These are phyloP conservation scores for Protobothrops mucrosquamatus DNA, from an alignment of 2,113 vertebrate species.

Conservation along the genomic window DNA sequence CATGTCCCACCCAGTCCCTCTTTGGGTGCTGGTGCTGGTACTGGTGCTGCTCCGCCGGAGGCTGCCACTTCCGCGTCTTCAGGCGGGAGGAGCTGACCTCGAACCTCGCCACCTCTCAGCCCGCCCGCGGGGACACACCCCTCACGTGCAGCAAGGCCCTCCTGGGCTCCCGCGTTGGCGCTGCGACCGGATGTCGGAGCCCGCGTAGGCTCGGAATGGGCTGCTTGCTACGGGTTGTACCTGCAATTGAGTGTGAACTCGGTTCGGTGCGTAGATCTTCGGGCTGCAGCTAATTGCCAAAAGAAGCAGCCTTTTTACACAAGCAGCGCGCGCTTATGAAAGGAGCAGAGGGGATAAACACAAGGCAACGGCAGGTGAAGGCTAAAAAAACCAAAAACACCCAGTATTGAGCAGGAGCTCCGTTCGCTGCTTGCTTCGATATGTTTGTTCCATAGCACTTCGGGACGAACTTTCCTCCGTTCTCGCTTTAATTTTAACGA, in stretches of 20 bases:
- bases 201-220: not conserved
- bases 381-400: not conserved
- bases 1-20: slow-evolving; percentile 61
- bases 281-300: not conserved
- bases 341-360: not conserved
- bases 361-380: not conserved
- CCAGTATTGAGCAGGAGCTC: not conserved
- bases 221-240: not conserved
- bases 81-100: not conserved
- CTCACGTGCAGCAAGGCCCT: not conserved
- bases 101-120: not conserved
- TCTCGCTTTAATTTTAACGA: not conserved
- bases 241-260: not conserved
- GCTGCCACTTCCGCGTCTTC: not conserved
- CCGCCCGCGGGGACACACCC: not conserved
- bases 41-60: not conserved
- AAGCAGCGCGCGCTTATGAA: not conserved
- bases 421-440: not conserved
- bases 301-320: not conserved
- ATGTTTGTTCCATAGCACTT: not conserved
- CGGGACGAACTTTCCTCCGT: not conserved
- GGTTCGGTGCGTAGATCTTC: not conserved
- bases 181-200: not conserved
- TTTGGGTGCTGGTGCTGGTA: not conserved
- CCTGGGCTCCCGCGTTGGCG: not conserved